Evolutionary conservation across 1,140 invertebrate genomes (phyloP).

Genomic region (Drosophila grimshawi): DNA sequence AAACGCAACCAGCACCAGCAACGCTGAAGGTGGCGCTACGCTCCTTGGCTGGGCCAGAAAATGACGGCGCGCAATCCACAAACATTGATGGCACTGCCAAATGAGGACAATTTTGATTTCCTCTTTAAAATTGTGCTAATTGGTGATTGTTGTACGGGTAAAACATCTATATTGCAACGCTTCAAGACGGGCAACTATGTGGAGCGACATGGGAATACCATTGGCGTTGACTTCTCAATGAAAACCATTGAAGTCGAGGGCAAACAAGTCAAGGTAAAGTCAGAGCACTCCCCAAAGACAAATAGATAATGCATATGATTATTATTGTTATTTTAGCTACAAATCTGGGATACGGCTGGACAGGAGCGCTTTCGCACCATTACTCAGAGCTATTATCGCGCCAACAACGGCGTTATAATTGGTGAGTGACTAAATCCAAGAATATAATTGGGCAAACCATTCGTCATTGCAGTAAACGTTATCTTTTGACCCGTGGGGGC

Average conservation of each 20-base stretch:
- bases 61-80: constrained; percentile 86
- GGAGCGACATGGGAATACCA: constrained; percentile 96
- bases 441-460: constrained; percentile 47
- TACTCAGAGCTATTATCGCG: constrained; percentile 97
- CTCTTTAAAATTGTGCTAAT: constrained; percentile 92
- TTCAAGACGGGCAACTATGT: constrained; percentile 97
- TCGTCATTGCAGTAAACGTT: constrained; percentile 35
- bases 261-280: constrained; percentile 94
- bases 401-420: constrained; percentile 95
- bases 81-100: constrained; percentile 85
- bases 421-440: constrained; percentile 87
- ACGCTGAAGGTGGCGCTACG: constrained; percentile 23
- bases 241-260: constrained; percentile 96
- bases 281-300: neutral
- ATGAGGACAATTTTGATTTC: constrained; percentile 90
- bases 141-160: constrained; percentile 92
- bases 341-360: constrained; percentile 97
- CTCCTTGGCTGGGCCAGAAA: constrained; percentile 14
- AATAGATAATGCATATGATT: neutral
- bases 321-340: constrained; percentile 76
- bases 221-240: constrained; percentile 98
- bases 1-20: constrained; percentile 22
- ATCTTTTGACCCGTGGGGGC: constrained; percentile 33
- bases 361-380: constrained; percentile 97
- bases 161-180: constrained; percentile 94